A percentile compares a stretch with the other conserved stretches of the same genome.
phyloP scores from a whole-genome alignment of 2,888 invertebrate genomes.

The Eristalis pertinax region DNA sequence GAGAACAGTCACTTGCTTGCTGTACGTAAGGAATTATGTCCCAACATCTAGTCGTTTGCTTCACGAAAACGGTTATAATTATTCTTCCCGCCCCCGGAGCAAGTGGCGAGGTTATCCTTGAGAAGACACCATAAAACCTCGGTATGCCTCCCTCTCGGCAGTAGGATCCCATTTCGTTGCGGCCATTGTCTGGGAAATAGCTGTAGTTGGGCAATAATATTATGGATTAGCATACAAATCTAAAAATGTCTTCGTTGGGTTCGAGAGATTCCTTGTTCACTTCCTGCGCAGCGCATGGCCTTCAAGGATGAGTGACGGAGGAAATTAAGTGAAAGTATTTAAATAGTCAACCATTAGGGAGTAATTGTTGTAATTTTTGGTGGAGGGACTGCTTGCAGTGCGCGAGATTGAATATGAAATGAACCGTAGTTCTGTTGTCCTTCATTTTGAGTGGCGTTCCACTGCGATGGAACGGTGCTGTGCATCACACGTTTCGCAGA shows the following conservation, averaged over 20 bases:
- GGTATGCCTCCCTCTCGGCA: background rate
- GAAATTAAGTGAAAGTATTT: constrained; percentile 48
- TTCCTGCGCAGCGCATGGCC: background rate
- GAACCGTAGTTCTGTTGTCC: background rate
- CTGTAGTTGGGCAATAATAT: constrained; percentile 20
- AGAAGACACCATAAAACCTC: constrained; percentile 14
- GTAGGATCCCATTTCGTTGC: constrained; percentile 18
- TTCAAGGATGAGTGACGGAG: constrained; percentile 13
- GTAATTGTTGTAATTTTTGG: constrained; percentile 24
- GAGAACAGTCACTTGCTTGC: background rate
- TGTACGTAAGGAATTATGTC: background rate
- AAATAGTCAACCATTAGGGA: constrained; percentile 48
- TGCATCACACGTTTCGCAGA: background rate
- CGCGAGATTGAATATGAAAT: background rate
- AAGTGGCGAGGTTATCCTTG: constrained; percentile 27
- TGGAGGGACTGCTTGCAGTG: background rate
- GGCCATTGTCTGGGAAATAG: constrained; percentile 8
- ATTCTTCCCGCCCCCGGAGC: background rate
- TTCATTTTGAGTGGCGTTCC: background rate
- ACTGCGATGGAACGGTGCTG: background rate
- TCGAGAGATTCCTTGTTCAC: background rate
- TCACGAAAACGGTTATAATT: constrained; percentile 28
- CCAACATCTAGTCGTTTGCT: constrained; percentile 18
- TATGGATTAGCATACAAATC: constrained; percentile 64
- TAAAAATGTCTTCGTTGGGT: constrained; percentile 30